Base-by-base conservation (phyloP, 2,888 invertebrate genomes). In the Tuberolachnus salignus region DNA sequence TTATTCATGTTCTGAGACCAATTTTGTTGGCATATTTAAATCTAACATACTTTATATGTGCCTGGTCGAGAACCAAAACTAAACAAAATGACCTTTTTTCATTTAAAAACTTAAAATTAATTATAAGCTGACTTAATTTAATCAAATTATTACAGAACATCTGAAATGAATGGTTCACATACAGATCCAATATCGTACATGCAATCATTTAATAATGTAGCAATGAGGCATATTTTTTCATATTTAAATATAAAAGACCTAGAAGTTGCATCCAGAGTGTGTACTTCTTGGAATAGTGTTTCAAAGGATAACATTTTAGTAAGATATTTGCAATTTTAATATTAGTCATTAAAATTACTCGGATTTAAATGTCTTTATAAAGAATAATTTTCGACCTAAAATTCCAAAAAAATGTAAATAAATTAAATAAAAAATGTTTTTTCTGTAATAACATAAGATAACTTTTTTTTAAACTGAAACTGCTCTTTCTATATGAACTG, bases 191-290 rank as follows among this genome's bases (percentile, higher is more conserved):
- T 34, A 4, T 57, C 49, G 2, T 42, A 10, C 21, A 61, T 80
- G 55, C 69, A 80, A 63, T 67, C 73, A 51, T 74, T 67, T 1
- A 80, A 64, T 63, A 63, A 63, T 34, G 72, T 66, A 81, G 69
- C 34, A 34, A 3, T 89, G n/a, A 83, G 88, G 85, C 87, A 92
- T 85, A 91, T 93, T 82, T 92, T 94, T 85, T 92, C 92, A 84
- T 93, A 93, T 86, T 87, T 94, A 81, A 93, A 92, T 85, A 92
- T 91, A 84, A 89, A 93, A 83, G 94, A 94, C 84, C 85, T 94
- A 75, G 88, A 93, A 46, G 88, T 91, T n/a, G 91, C 92, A 73
- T 91, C 92, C 55, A 89, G 91, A 67, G 94, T 94, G 0, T 93
- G 92, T 84, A 89, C 89, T 80, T 88, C 92, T 86, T 94, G 94